Conservation (phyloP, 2,888 invertebrate species). For the Thymelicus sylvestris region DNA sequence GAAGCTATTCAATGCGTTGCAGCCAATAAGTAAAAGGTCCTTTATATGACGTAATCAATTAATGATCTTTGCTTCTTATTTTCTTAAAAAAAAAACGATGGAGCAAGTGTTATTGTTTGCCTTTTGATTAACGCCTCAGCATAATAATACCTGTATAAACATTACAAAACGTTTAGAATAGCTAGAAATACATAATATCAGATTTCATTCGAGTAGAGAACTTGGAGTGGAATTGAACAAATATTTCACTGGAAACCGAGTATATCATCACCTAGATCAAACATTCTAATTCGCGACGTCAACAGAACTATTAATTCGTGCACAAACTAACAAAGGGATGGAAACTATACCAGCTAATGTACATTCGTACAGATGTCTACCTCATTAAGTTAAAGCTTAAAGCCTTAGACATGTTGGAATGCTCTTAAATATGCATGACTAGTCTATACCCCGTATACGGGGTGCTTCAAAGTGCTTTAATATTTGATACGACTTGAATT, state of each 20-base stretch:
- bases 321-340: constrained; percentile 36
- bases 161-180: no score
- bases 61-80: no score
- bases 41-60: no score
- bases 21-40: no score
- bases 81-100: no score
- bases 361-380: constrained; percentile 45
- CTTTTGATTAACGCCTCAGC: no score
- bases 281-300: constrained; percentile 26
- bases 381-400: constrained; percentile 66
- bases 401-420: constrained; percentile 64
- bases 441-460: constrained; percentile 49
- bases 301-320: constrained; percentile 39
- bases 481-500: constrained; percentile 50
- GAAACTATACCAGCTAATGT: constrained; percentile 28
- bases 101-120: no score
- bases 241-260: not conserved
- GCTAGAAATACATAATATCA: no score
- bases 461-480: constrained; percentile 46
- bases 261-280: constrained; percentile 20
- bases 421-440: constrained; percentile 66
- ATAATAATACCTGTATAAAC: no score
- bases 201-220: not conserved
- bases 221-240: not conserved
- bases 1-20: no score